Evolutionary conservation across 2,113 vertebrate genomes (phyloP).

Genomic region (Trochalopteron elliotii): DNA sequence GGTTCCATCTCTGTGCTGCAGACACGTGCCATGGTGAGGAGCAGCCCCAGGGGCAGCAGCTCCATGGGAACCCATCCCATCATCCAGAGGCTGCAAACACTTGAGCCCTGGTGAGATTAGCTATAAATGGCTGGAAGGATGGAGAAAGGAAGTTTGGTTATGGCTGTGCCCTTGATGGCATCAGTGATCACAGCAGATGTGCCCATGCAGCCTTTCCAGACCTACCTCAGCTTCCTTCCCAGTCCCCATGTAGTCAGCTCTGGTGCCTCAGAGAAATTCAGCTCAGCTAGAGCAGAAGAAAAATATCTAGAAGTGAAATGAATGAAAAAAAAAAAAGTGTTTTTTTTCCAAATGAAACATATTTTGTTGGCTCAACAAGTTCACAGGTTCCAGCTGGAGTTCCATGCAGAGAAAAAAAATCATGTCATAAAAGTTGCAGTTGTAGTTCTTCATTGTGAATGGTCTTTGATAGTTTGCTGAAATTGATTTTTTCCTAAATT

Average conservation of each 20-base stretch:
- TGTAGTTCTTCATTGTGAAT: not conserved
- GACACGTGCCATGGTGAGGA: accelerated
- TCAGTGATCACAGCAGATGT: not conserved
- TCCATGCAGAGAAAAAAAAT: not conserved
- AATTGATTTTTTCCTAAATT: not conserved
- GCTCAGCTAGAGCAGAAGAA: not conserved
- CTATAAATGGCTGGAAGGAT: not conserved
- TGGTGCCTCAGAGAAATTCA: not conserved
- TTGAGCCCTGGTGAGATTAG: not conserved
- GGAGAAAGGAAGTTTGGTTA: not conserved
- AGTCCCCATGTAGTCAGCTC: not conserved
- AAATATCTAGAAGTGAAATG: not conserved
- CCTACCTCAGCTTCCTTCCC: not conserved
- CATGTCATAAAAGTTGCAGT: not conserved
- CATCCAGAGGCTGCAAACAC: not conserved
- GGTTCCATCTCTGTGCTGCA: not conserved
- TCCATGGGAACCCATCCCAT: accelerated
- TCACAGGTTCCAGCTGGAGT: not conserved
- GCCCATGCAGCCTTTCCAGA: not conserved
- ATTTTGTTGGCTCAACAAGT: not conserved
- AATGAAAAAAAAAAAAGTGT: not conserved
- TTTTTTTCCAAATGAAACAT: not conserved
- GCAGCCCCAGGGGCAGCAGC: not conserved
- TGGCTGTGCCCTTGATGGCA: not conserved
- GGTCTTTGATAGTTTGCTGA: not conserved